phyloP scores from a whole-genome alignment of 2,797 vertebrate genomes.

The Valencia hispanica region DNA sequence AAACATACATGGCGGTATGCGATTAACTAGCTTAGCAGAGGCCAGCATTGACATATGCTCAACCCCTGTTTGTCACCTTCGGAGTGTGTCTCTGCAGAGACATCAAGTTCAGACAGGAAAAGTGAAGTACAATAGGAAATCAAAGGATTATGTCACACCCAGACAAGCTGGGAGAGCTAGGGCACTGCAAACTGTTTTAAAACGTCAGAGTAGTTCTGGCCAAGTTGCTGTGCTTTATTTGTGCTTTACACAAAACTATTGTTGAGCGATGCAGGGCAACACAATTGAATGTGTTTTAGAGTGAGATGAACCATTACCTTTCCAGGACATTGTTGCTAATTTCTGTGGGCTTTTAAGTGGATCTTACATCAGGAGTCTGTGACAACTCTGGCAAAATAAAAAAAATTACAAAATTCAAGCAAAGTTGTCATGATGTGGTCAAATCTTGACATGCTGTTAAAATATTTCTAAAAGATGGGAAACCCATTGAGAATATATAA shows the following conservation, averaged over 20 bases:
- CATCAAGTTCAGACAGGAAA: slow-evolving; percentile 34
- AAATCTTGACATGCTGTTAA: slow-evolving; percentile 1
- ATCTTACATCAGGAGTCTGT: background rate
- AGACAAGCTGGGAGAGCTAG: background rate
- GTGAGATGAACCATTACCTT: background rate
- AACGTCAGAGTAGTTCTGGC: background rate
- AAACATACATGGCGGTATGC: slow-evolving; percentile 30
- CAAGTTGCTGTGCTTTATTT: background rate
- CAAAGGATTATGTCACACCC: background rate
- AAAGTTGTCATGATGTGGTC: background rate
- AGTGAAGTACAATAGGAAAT: slow-evolving; percentile 13
- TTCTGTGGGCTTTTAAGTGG: background rate
- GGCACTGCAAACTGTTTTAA: slow-evolving; percentile 1
- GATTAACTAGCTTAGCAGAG: slow-evolving; percentile 20
- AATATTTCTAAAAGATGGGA: background rate
- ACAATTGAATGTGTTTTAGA: background rate
- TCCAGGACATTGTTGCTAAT: background rate
- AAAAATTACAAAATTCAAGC: background rate
- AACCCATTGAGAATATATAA: background rate
- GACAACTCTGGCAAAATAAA: too few relatives aligned
- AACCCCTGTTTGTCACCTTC: slow-evolving; percentile 49
- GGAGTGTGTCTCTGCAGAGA: slow-evolving; percentile 16
- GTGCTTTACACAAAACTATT: background rate
- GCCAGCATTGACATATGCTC: slow-evolving; percentile 39
- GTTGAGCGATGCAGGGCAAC: background rate